Percentiles rank a stretch among this genome's conserved stretches.
These are phyloP conservation scores for Galbula dea DNA, from an alignment of 2,113 vertebrate species.

Conservation along the genomic window DNA sequence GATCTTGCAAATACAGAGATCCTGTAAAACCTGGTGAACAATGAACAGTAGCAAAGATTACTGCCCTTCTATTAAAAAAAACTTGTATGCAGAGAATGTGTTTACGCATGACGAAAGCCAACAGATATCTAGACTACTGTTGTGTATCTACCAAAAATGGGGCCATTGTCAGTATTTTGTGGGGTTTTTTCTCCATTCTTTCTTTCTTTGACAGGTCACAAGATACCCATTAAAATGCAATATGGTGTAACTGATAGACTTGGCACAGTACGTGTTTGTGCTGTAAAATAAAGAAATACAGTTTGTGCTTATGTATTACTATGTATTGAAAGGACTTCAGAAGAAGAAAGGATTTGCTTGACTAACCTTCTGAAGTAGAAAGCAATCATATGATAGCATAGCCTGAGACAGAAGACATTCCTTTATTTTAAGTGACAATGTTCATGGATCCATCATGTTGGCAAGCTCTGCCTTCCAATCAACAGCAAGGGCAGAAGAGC, in stretches of 20 bases:
- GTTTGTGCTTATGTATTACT: neutral
- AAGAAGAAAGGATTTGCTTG: neutral
- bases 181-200: neutral
- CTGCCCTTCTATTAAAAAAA: neutral
- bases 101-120: neutral
- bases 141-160: neutral
- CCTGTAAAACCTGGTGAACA: neutral
- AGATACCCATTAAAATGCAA: neutral
- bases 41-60: neutral
- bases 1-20: neutral
- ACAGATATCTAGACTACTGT: neutral
- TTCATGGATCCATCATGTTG: neutral
- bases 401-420: neutral
- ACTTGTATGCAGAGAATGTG: neutral
- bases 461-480: neutral
- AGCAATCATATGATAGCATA: neutral
- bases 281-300: neutral
- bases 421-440: neutral
- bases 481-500: neutral
- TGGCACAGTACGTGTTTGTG: neutral
- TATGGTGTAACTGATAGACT: neutral
- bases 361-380: neutral
- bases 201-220: neutral
- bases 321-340: neutral
- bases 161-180: neutral